Base-by-base conservation (phyloP, 1,140 invertebrate species). In the Periplaneta americana region DNA sequence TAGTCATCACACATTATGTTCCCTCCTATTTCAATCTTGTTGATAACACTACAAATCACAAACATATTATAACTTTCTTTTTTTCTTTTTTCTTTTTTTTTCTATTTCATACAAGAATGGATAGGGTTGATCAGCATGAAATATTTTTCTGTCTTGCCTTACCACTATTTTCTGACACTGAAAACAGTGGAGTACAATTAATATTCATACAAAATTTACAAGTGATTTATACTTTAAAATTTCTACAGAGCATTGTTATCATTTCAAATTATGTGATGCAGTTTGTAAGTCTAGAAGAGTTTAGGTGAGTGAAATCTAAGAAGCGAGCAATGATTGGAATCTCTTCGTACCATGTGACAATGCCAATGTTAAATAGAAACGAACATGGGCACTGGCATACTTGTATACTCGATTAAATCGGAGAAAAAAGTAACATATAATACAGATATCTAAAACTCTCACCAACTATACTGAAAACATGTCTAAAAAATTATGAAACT, bases 21-120 rank as follows among this genome's bases (percentile, higher is more conserved):
- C 34, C 34, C 76, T 74, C 37, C 66, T 80, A 66, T 66, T 66
- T 35, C 80, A 48, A 66, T 48, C 80, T 80, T 48, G 37, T 80
- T 66, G 57, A 31, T 80, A 31, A 78, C 31, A 78, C 77, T 31
- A 78, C 32, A 34, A 75, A 34, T 66, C 66, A 34, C 66, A 66
- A 80, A 78, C 76, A 78, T 31, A 78, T 9, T 35, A 28, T 36
- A 78, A 31, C 36, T 78, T 28, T 36, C n/a, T 66, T 66, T 31
- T 6, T n/a, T 37, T 39, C 66, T 33, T 34, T 74, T 57, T 31
- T 78, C n/a, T n/a, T n/a, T 31, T 6, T n/a, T 37, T 39, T 80
- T 33, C 34, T 74, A 48, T 31, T 78, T 81, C 66, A 74, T 28
- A 81, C 74, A 82, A 78, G 81, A 82, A 82, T 82, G 81, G 76